phyloP scores from a whole-genome alignment of 2,113 vertebrate species.

The Dendropsophus ebraccatus region DNA sequence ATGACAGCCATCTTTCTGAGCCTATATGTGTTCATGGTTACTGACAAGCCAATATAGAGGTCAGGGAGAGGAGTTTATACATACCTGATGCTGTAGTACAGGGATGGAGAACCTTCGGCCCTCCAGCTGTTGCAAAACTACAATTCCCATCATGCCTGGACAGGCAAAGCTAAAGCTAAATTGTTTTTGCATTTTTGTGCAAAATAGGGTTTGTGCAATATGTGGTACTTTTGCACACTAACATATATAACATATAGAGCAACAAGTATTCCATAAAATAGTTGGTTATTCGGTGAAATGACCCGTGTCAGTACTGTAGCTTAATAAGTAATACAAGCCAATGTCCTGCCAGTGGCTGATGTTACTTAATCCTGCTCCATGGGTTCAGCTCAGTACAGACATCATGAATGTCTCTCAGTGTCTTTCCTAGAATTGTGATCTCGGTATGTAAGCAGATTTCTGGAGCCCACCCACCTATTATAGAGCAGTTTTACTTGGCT shows the following conservation, averaged over 20 bases:
- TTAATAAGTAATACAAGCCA: constrained; percentile 57
- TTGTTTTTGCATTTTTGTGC: too few species aligned
- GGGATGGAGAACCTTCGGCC: too few species aligned
- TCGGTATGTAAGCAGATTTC: constrained; percentile 9
- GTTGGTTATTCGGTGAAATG: neutral
- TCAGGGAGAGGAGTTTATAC: too few species aligned
- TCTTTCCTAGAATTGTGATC: constrained; percentile 25
- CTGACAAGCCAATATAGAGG: too few species aligned
- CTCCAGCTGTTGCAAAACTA: too few species aligned
- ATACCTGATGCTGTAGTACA: too few species aligned
- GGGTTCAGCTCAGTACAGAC: constrained; percentile 29
- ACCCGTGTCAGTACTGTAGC: neutral
- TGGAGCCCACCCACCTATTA: constrained; percentile 17
- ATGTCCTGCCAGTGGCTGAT: neutral
- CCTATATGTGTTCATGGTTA: too few species aligned
- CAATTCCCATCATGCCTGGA: too few species aligned
- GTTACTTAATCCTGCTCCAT: constrained; percentile 1
- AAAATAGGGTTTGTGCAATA: too few species aligned
- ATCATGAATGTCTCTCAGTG: constrained; percentile 13
- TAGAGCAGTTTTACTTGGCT: neutral
- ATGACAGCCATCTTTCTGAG: too few species aligned
- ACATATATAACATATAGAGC: neutral
- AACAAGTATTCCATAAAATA: neutral
- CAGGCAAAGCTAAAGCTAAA: too few species aligned
- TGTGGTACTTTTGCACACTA: too few species aligned